phyloP scores from a whole-genome alignment of 2,113 vertebrate species.

The Mastomys coucha region DNA sequence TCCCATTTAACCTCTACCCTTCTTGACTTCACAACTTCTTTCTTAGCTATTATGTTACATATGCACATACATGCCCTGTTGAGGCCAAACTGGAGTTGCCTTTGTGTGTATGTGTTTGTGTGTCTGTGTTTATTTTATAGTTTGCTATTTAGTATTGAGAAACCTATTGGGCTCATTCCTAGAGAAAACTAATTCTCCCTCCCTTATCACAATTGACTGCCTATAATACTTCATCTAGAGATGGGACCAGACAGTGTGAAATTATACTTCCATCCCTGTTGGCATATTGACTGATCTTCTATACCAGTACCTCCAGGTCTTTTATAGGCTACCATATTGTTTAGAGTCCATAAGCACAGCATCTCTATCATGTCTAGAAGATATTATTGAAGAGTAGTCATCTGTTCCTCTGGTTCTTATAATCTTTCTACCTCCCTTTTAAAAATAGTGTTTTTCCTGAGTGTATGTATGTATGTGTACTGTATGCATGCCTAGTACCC shows the following conservation, averaged over 20 bases:
- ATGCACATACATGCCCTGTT: neutral
- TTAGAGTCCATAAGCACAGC: neutral
- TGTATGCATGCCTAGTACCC: neutral
- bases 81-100: neutral
- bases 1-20: neutral
- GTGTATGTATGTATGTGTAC: neutral
- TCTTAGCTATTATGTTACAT: neutral
- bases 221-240: neutral
- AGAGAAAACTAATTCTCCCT: neutral
- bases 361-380: neutral
- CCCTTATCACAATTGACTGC: neutral
- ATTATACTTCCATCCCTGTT: neutral
- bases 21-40: neutral
- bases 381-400: neutral
- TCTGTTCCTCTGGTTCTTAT: neutral
- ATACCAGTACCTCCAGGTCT: neutral
- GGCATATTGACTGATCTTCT: neutral
- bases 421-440: neutral
- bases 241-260: neutral
- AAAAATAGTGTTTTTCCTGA: neutral
- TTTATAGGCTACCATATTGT: neutral
- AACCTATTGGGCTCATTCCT: neutral
- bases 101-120: neutral
- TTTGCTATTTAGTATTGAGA: neutral
- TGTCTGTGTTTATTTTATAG: neutral